Evolutionary conservation across 2,797 vertebrate genomes (phyloP), one percentile per base, ranked within the genome.

Genomic region (Cryptoblepharus egeriae): DNA sequence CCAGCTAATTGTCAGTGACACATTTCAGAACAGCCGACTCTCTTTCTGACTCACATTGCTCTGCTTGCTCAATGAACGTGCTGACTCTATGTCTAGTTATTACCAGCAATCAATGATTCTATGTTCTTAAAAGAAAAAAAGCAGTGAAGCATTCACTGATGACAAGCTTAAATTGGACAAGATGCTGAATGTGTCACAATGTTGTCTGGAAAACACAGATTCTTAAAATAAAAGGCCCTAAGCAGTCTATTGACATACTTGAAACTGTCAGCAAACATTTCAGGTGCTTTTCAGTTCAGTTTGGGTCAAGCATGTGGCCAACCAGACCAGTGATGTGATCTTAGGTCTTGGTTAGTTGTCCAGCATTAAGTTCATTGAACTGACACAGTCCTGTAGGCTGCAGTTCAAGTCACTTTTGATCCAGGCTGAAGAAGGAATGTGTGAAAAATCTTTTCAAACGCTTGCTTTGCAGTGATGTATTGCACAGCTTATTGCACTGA

Each of bases 71-170:
- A 75, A 42, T 70, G 76, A 78, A 64, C 4, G 0, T 77, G 69
- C 60, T 39, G 30, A 4, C 18, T 86, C n/a, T 75, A n/a, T 2
- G 15, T 70, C 30, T 70, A n/a, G 85, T 79, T 12, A 64, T 20
- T 77, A 83, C 79, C 70, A 85, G 15, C 7, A 77, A 81, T 74
- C 84, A 84, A 79, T 79, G 82, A 84, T 79, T 79, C 82, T 68
- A 68, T 79, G 71, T 79, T 79, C 71, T 68, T 84, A 68, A 79
- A 79, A 72, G 82, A 86, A 89, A n/a, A 83, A 79, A 80, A 79
- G 79, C 26, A 8, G 1, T 49, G 84, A 69, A 82, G 7, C 82
- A 90, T 86, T 82, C 77, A 63, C 22, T 74, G 73, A 76, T 63
- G 83, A 3, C 13, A 86, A 75, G 42, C n/a, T 88, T 74, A 69